Base-by-base conservation (phyloP, 1,140 invertebrate species). In the Macrosteles quadrilineatus region DNA sequence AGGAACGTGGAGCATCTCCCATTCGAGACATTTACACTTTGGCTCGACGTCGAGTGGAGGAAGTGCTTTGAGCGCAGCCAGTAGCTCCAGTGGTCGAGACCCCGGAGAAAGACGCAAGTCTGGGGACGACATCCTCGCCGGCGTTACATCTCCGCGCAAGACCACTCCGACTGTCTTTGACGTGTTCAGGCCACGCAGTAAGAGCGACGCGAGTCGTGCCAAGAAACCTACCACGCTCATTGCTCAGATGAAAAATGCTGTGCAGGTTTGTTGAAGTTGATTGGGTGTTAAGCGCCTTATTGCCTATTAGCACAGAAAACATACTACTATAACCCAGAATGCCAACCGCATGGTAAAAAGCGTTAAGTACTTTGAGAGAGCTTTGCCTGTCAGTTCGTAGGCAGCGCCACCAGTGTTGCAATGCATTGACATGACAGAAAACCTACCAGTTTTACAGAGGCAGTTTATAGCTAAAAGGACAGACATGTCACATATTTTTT, bases 131-230 rank as follows among this genome's bases (percentile, higher is more conserved):
- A 76, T 78, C 45, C 68, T 78, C n/a, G 71, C 72, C 27, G 25
- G 25, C 21, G 57, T 47, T 3, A 53, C 59, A 25, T 64, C 68
- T 1, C 68, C 68, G 21, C 21, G 55, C 12, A 69, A 36, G 32
- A 30, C 67, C 17, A 59, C 68, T 1, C 31, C 50, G 1, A 36
- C 69, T 19, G 62, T 96, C 67, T 91, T 96, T 75, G 94, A 96
- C 78, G 90, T 91, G 19, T 95, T 96, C 78, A 86, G 92, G 76
- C 92, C 86, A 45, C 85, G 88, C 71, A 91, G 87, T 74, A 95
- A 91, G 81, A 94, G 87, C 1, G 93, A 95, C 81, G 88, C 87
- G 23, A 74, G 77, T 75, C 82, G 87, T 81, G 76, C 83, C 71
- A 84, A 85, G 81, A 88, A 90, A 80, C 87, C 87, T 76, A 83